Evolutionary conservation across 2,888 invertebrate genomes (phyloP), one percentile per base, ranked within the genome.

Genomic region (Synergus umbraculus): DNA sequence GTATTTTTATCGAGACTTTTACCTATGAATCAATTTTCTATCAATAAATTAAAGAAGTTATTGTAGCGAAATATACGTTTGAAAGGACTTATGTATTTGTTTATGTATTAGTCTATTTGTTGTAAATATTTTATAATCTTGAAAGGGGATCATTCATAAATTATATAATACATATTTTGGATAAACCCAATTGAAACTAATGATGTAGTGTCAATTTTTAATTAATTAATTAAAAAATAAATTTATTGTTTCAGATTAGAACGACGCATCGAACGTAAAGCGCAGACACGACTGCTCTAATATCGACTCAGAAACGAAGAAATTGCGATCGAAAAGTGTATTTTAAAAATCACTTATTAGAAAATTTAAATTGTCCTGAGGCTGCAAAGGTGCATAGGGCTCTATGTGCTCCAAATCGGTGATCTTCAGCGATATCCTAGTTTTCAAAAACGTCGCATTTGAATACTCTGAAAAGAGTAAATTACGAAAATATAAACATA

Each of bases 381-480:
- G 80, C 83, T 83, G 85, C 85, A 66, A 77, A 81, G 78, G 73
- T 76, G 84, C 84, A 86, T 83, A 81, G 89, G 87, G 89, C 90
- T 91, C 91, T 92, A 92, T 92, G 92, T 91, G 89, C 90, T 88
- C 91, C 91, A 90, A 85, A 88, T 87, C 84, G 79, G 82, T 83
- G 84, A 82, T 79, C 77, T 82, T 84, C 80, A 86, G 86, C 86
- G 87, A 86, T 87, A 89, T 83, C 86, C 89, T 89, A 84, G 85
- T 89, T 86, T 85, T 79, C 83, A 86, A 88, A 81, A 87, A 85
- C 83, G 83, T 81, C 82, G 83, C 83, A 44, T 83, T 84, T 64
- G 81, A 83, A 44, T 82, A 86, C 83, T 84, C 85, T 43, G 80
- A 79, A 46, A 81, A 69, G 58, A 80, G 79, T 29, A 85, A 83